These are phyloP conservation scores for Gambusia affinis DNA, from an alignment of 2,113 vertebrate species.

Conservation along the genomic window DNA sequence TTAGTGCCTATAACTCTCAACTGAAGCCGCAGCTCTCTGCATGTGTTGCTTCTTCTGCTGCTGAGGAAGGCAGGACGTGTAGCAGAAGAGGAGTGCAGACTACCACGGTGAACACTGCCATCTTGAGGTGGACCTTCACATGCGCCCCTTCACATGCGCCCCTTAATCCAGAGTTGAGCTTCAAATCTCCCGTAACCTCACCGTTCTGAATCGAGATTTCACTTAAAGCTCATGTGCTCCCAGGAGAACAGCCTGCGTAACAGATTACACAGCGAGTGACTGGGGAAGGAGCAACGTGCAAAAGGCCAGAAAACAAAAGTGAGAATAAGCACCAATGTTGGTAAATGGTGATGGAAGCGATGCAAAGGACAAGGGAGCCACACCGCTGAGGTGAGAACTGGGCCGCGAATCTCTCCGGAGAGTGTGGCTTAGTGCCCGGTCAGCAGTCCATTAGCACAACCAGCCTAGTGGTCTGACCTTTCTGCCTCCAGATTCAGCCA, in stretches of 20 bases:
- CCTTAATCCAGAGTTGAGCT: constrained; percentile 10
- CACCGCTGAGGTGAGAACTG: constrained; percentile 59
- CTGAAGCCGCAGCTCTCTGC: constrained; percentile 43
- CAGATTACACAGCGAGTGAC: neutral
- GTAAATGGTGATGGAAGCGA: constrained; percentile 21
- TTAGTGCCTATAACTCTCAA: constrained; percentile 62
- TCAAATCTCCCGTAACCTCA: constrained; percentile 5
- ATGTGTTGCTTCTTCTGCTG: constrained; percentile 36
- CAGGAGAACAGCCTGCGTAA: neutral
- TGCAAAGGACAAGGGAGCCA: constrained; percentile 34
- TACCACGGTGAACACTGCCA: constrained; percentile 92
- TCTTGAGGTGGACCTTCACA: constrained; percentile 83
- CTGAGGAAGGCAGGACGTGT: constrained; percentile 45
- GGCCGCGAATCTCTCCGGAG: constrained; percentile 52
- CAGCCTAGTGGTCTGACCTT: constrained; percentile 67
- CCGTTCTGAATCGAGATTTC: constrained; percentile 3
- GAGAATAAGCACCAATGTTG: constrained; percentile 9
- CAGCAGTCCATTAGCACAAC: constrained; percentile 71
- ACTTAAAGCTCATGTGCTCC: neutral
- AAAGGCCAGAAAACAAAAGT: constrained; percentile 15
- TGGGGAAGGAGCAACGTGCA: constrained; percentile 5
- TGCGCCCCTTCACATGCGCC: constrained; percentile 73
- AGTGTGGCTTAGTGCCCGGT: constrained; percentile 62
- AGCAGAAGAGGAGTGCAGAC: constrained; percentile 41
- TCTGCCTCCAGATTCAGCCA: constrained; percentile 53